Evolutionary conservation across 30 jellyfish, hydroid and myxozoan species (phyloP).

Genomic region (Turritopsis rubra): DNA sequence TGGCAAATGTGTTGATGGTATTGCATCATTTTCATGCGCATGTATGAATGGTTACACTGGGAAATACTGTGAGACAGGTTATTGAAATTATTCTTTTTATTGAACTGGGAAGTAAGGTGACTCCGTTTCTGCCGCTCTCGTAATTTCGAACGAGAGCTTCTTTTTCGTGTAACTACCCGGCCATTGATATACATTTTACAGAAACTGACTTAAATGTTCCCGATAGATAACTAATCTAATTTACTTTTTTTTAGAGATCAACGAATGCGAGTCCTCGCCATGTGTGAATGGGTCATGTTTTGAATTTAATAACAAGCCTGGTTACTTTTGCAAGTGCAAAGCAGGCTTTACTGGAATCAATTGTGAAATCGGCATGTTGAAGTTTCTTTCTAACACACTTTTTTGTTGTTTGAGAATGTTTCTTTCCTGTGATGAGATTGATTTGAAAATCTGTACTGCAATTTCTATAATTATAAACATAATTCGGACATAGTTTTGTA

Average conservation of each 20-base stretch:
- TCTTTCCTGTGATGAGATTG: not conserved
- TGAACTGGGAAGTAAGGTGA: not conserved
- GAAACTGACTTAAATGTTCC: no score
- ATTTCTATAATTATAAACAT: no score
- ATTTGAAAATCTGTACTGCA: not conserved
- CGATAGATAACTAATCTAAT: not conserved
- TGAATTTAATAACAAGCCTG: slow-evolving; percentile 4
- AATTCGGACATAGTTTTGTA: no score
- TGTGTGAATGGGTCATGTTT: slow-evolving; percentile 33
- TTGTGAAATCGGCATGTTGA: slow-evolving; percentile 32
- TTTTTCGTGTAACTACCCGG: no score
- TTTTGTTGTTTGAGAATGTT: not conserved
- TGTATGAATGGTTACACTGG: slow-evolving; percentile 82
- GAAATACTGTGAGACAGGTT: slow-evolving; percentile 51
- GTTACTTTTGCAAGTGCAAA: slow-evolving; percentile 35
- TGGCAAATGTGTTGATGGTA: slow-evolving; percentile 84
- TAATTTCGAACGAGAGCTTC: no score
- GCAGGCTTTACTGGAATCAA: slow-evolving; percentile 33
- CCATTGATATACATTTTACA: no score
- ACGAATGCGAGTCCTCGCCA: slow-evolving; percentile 34
- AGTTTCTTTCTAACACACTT: not conserved
- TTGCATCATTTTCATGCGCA: slow-evolving; percentile 47
- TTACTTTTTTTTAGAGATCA: slow-evolving; percentile 14
- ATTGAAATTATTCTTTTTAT: no score
- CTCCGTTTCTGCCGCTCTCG: no score